Base-by-base conservation (phyloP, 1,140 invertebrate genomes). In the Ruditapes philippinarum region DNA sequence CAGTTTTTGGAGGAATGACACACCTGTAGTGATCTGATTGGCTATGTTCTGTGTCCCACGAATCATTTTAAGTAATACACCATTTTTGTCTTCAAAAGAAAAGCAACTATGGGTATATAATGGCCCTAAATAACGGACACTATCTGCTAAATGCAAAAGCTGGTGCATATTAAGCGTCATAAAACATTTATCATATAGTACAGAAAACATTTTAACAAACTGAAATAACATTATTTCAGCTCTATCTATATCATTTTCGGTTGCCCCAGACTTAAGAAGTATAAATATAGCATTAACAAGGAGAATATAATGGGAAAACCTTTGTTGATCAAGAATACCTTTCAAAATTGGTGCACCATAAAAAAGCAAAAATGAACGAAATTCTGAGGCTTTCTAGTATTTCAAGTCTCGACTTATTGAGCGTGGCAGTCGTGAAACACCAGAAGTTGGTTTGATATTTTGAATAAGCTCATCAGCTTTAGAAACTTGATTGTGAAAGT, bases 351-450 rank as follows among this genome's bases (percentile, higher is more conserved):
- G 73, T 45, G 70, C 54, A 22, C 88, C 80, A 76, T 83, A 90
- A 79, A 40, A 91, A 11, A 91, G 68, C 7, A 92, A 28, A 81
- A 91, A 92, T 17, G 84, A 83, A 38, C 90, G 49, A 51, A 60
- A 91, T 40, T 92, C 91, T 17, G 90, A 89, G 17, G 91, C 90
- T 80, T 92, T 91, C 90, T 90, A 92, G 51, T 91, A 76, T 36
- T 80, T 73, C 9, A 91, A 31, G 31, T 86, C 83, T 38, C 62
- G 25, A 14, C 85, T 40, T 38, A 91, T 83, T 36, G 90, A 80
- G 57, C 91, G 79, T 14, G 91, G 91, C 19, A 92, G 17, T 38
- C 91, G 40, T 62, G 91, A 81, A 33, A 91, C 80, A 82, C 68
- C 73, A 12, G 62, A n/a, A 36, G 87, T 91, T 73, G 89, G 91